phyloP scores from a whole-genome alignment of 2,888 invertebrate species.

The Vanessa cardui region DNA sequence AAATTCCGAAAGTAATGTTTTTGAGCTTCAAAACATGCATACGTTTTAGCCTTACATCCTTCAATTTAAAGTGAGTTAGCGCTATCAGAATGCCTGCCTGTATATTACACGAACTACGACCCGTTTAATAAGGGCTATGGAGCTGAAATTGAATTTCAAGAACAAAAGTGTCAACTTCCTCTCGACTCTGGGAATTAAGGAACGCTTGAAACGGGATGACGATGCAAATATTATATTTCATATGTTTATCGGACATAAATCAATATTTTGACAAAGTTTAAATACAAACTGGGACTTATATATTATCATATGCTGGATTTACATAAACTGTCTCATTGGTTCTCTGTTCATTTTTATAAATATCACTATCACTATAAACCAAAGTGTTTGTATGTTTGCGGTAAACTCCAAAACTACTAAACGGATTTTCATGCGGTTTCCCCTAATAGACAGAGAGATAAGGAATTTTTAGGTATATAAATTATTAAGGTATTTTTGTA shows the following conservation, averaged over 20 bases:
- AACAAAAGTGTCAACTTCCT: slow-evolving; percentile 1
- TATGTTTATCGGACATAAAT: not conserved
- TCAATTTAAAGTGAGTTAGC: not conserved
- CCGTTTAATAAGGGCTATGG: slow-evolving; percentile 6
- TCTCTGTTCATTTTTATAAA: too few species aligned
- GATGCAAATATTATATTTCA: slow-evolving; percentile 6
- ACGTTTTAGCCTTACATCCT: not conserved
- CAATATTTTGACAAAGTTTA: not conserved
- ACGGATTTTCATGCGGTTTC: too few species aligned
- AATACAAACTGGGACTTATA: too few species aligned
- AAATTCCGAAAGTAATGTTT: too few species aligned
- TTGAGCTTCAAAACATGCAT: not conserved
- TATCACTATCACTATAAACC: too few species aligned
- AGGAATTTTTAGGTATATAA: too few species aligned
- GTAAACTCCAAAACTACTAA: too few species aligned
- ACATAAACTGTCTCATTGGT: too few species aligned
- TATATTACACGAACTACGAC: not conserved
- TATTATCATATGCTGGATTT: too few species aligned
- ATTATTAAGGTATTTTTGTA: too few species aligned
- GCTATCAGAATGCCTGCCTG: not conserved
- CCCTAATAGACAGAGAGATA: too few species aligned
- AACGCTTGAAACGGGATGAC: not conserved
- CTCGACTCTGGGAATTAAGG: not conserved
- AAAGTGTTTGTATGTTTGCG: too few species aligned
- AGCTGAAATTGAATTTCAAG: slow-evolving; percentile 10